A percentile compares a stretch with the other conserved stretches of the same genome.
These are phyloP conservation scores for Xylocampa areola DNA, from an alignment of 2,888 invertebrate genomes.

Conservation along the genomic window DNA sequence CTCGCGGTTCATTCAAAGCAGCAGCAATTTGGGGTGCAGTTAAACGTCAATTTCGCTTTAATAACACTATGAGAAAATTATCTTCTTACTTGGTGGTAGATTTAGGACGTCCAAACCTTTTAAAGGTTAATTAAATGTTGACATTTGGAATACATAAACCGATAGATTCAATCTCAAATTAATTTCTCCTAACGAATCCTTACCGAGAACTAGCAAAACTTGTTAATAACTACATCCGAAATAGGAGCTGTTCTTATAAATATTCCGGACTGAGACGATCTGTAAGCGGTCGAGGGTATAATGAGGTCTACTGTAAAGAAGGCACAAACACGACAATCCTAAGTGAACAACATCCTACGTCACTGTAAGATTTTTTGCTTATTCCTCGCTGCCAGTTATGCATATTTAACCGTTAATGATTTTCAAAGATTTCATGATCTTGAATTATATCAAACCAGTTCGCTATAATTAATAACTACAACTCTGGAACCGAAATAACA, in stretches of 20 bases:
- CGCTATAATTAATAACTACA: not conserved
- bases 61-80: too few relatives aligned
- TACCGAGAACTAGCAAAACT: slow-evolving; percentile 62
- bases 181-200: slow-evolving; percentile 60
- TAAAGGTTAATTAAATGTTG: slow-evolving; percentile 39
- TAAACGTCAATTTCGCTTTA: too few relatives aligned
- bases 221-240: slow-evolving; percentile 71
- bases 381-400: slow-evolving; percentile 26
- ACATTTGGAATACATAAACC: slow-evolving; percentile 44
- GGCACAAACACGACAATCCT: slow-evolving; percentile 63
- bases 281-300: slow-evolving; percentile 68
- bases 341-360: slow-evolving; percentile 54
- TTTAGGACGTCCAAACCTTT: too few relatives aligned
- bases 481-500: not conserved
- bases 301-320: slow-evolving; percentile 65
- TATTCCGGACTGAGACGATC: slow-evolving; percentile 72
- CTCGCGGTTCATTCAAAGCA: too few relatives aligned
- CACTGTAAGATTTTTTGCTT: slow-evolving; percentile 54
- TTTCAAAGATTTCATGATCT: too few relatives aligned
- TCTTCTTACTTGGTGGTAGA: too few relatives aligned
- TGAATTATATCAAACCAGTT: too few relatives aligned
- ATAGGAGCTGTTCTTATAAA: slow-evolving; percentile 73
- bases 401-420: slow-evolving; percentile 3
- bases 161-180: slow-evolving; percentile 59
- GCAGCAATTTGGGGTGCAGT: too few relatives aligned